Conservation (phyloP, 2,888 invertebrate genomes). For the Mystacides longicornis region DNA sequence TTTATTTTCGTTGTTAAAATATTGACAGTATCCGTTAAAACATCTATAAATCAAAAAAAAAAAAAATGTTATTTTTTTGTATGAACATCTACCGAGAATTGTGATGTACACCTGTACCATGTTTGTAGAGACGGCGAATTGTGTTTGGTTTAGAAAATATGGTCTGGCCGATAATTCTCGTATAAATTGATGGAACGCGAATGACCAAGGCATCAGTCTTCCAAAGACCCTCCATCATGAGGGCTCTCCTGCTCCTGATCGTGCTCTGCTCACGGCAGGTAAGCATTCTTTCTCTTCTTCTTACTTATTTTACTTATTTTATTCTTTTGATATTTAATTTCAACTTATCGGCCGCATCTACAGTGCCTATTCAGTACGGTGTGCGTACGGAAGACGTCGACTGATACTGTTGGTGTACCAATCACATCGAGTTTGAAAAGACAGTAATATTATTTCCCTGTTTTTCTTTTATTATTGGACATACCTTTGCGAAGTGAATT, state of each 20-base stretch:
- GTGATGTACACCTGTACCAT: slow-evolving; percentile 17
- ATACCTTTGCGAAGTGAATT: no score
- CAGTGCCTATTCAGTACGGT: no score
- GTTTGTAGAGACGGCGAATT: slow-evolving; percentile 14
- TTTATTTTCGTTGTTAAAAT: slow-evolving; percentile 12
- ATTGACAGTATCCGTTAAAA: slow-evolving; percentile 15
- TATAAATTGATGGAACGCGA: slow-evolving; percentile 19
- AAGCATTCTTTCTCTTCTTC: slow-evolving; percentile 4
- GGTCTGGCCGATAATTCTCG: neutral
- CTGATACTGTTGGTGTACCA: no score
- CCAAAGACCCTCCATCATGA: slow-evolving; percentile 25
- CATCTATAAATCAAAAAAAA: slow-evolving; percentile 23
- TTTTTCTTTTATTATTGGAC: no score
- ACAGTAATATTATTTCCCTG: no score
- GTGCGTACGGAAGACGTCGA: no score
- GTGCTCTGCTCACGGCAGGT: slow-evolving; percentile 26
- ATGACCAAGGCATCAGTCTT: slow-evolving; percentile 20
- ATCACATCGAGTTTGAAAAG: no score
- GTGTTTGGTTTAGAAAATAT: slow-evolving; percentile 12
- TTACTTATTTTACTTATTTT: neutral
- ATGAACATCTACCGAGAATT: slow-evolving; percentile 5
- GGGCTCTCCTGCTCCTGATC: slow-evolving; percentile 25
- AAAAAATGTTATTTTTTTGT: neutral
- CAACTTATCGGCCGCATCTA: neutral
- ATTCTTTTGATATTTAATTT: neutral